phyloP scores from a whole-genome alignment of 2,113 vertebrate species.

The Pseudorhombus dupliciocellatus region DNA sequence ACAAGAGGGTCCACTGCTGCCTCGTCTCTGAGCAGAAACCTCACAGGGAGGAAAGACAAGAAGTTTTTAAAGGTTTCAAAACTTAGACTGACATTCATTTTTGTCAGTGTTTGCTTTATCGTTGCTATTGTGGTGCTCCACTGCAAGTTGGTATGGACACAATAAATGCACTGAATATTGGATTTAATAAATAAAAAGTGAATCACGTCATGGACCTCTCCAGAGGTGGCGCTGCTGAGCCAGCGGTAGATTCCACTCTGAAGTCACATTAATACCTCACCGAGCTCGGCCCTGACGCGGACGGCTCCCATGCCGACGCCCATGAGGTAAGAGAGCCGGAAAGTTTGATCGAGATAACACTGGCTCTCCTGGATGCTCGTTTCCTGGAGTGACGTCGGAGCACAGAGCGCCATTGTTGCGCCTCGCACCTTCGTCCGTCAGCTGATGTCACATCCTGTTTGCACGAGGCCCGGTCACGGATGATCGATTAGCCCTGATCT shows the following conservation, averaged over 20 bases:
- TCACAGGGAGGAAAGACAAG: too few relatives aligned
- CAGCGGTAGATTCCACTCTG: background rate
- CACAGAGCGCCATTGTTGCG: conserved; percentile 26
- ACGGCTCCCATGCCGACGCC: conserved; percentile 4
- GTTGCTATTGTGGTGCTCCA: too few relatives aligned
- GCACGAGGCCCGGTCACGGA: conserved; percentile 31
- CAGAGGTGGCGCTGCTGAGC: conserved; percentile 22
- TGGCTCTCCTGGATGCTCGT: background rate
- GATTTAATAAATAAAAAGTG: too few relatives aligned
- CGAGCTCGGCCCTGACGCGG: background rate
- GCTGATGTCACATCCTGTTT: conserved; percentile 55
- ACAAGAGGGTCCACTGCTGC: background rate
- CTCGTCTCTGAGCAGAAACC: too few relatives aligned
- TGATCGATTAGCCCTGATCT: conserved; percentile 70
- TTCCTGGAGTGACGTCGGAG: background rate
- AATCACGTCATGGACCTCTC: conserved; percentile 8
- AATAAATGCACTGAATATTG: too few relatives aligned
- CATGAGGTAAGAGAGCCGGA: conserved; percentile 3
- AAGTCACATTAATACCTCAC: conserved; percentile 9
- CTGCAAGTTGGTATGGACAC: too few relatives aligned
- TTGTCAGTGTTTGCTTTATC: too few relatives aligned
- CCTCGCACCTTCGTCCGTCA: conserved; percentile 42
- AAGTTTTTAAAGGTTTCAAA: too few relatives aligned
- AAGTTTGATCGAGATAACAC: background rate
- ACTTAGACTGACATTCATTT: too few relatives aligned